phyloP scores from a whole-genome alignment of 2,888 invertebrate genomes.

The Lycaena phlaeas region DNA sequence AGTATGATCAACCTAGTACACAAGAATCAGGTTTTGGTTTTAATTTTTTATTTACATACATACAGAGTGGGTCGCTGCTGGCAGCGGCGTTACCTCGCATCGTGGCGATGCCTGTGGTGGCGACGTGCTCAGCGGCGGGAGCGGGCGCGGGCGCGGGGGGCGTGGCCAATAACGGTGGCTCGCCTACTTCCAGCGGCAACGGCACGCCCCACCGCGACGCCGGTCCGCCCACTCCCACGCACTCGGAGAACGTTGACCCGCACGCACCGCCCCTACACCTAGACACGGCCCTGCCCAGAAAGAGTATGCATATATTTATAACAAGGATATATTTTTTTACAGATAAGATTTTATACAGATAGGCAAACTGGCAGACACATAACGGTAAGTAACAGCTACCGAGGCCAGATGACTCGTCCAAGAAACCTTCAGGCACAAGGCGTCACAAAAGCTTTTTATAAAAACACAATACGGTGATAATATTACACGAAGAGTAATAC shows the following conservation, averaged over 20 bases:
- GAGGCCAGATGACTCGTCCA: no score
- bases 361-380: no score
- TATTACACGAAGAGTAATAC: no score
- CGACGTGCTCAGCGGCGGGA: constrained; percentile 29
- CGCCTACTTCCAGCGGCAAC: constrained; percentile 35
- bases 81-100: constrained; percentile 72
- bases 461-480: no score
- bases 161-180: constrained; percentile 26
- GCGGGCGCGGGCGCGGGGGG: constrained; percentile 29
- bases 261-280: constrained; percentile 64
- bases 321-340: background rate
- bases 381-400: no score
- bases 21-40: no score
- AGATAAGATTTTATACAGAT: no score
- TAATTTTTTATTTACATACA: no score
- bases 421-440: no score
- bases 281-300: constrained; percentile 70
- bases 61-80: constrained; percentile 69
- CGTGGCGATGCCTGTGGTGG: constrained; percentile 27
- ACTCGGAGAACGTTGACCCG: constrained; percentile 56
- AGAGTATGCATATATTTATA: constrained; percentile 26
- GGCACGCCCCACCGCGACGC: constrained; percentile 55
- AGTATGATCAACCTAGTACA: no score
- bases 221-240: constrained; percentile 65
- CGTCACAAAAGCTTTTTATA: no score